These are phyloP conservation scores for Trissolcus basalis DNA, from an alignment of 1,140 invertebrate species.

Conservation along the genomic window DNA sequence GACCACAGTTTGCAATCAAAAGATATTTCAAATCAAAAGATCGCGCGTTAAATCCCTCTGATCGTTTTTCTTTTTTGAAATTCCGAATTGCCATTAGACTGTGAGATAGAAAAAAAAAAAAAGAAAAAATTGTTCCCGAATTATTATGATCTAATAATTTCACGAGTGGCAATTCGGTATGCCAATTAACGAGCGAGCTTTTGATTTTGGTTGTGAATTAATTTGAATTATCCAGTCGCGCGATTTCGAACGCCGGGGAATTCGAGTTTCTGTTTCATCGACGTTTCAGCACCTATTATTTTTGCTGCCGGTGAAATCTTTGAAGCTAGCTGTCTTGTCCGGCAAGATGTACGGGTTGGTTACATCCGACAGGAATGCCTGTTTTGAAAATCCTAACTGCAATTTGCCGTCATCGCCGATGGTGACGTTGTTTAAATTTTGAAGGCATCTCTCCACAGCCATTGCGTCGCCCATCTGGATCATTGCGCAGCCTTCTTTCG, in stretches of 20 bases:
- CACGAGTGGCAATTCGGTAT: not conserved
- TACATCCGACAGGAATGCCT: constrained; percentile 96
- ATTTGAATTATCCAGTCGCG: not conserved
- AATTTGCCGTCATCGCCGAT: constrained; percentile 83
- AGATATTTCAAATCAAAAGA: too few species aligned
- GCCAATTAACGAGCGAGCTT: too few species aligned
- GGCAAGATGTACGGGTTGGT: constrained; percentile 96
- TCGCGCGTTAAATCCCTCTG: too few species aligned
- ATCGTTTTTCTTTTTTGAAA: too few species aligned
- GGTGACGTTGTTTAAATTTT: constrained; percentile 94
- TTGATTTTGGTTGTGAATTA: not conserved
- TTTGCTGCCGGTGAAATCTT: constrained; percentile 96
- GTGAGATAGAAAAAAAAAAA: too few species aligned
- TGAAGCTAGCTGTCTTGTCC: constrained; percentile 97
- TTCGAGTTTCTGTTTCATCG: not conserved
- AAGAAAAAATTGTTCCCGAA: too few species aligned
- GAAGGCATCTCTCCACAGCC: constrained; percentile 94
- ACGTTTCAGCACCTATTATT: constrained; percentile 83
- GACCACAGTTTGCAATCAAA: constrained; percentile 4
- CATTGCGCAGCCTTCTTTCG: constrained; percentile 99
- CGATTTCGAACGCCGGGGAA: too few species aligned
- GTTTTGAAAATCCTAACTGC: constrained; percentile 91
- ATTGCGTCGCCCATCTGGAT: constrained; percentile 98
- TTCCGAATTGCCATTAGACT: too few species aligned
- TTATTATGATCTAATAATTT: not conserved